These are phyloP conservation scores for Thumatha senex DNA, from an alignment of 2,888 invertebrate genomes.

Conservation along the genomic window DNA sequence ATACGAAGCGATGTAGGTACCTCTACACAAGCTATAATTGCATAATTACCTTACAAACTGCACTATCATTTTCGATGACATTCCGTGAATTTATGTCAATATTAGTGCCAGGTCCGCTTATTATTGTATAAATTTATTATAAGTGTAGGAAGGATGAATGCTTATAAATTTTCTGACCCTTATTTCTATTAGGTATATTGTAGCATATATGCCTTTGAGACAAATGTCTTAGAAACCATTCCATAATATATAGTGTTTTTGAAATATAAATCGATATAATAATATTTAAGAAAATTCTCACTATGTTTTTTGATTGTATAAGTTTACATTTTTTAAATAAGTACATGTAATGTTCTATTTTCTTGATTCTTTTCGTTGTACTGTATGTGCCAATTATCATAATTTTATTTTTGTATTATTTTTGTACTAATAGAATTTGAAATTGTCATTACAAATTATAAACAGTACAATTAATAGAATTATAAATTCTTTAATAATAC, in stretches of 20 bases:
- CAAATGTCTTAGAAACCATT: conserved; percentile 61
- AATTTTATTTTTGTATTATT: conserved; percentile 17
- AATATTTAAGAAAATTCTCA: conserved; percentile 34
- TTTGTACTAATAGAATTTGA: conserved; percentile 4
- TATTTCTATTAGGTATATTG: conserved; percentile 19
- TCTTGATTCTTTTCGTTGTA: conserved; percentile 21
- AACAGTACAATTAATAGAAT: conserved; percentile 58
- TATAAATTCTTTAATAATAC: conserved; percentile 45
- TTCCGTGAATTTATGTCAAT: too few species aligned
- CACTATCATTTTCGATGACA: too few species aligned
- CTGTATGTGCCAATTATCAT: conserved; percentile 48
- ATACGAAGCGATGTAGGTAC: too few species aligned
- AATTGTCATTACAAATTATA: conserved; percentile 23
- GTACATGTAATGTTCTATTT: conserved; percentile 14
- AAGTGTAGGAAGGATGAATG: conserved; percentile 26
- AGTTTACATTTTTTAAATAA: too few species aligned
- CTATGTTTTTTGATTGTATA: conserved; percentile 34
- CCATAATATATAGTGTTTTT: conserved; percentile 43
- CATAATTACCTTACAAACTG: too few species aligned
- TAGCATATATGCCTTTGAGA: too few species aligned
- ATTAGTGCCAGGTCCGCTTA: too few species aligned
- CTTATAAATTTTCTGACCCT: conserved; percentile 18
- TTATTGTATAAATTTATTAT: too few species aligned
- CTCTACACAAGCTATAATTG: too few species aligned
- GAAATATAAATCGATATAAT: conserved; percentile 23